phyloP scores from a whole-genome alignment of 2,888 invertebrate genomes.

The Isoperla grammatica region DNA sequence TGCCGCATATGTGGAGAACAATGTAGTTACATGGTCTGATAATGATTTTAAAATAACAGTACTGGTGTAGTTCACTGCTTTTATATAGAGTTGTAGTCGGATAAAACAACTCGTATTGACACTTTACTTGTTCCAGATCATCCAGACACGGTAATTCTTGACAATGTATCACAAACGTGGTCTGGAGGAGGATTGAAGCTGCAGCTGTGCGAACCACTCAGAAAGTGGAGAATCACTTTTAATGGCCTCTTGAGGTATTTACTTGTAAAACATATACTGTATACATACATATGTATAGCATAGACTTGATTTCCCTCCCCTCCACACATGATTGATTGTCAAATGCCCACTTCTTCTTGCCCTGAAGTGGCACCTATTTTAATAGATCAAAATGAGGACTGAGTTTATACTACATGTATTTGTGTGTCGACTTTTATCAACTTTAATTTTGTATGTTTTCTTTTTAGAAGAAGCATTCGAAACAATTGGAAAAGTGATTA shows the following conservation, averaged over 20 bases:
- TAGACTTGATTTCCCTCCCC: too few species aligned
- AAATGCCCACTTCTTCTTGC: too few species aligned
- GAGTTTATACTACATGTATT: too few species aligned
- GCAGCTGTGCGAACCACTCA: slow-evolving; percentile 55
- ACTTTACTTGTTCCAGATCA: slow-evolving; percentile 44
- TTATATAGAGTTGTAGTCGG: too few species aligned
- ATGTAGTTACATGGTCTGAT: too few species aligned
- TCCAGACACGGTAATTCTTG: slow-evolving; percentile 48
- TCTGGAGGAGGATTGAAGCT: slow-evolving; percentile 55
- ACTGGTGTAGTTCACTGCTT: too few species aligned
- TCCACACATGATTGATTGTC: too few species aligned
- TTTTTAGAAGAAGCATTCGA: slow-evolving; percentile 20
- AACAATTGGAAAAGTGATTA: slow-evolving; percentile 34
- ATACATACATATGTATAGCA: too few species aligned
- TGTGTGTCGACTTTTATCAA: too few species aligned
- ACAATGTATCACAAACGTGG: slow-evolving; percentile 50
- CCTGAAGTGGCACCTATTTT: not conserved
- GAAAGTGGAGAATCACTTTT: slow-evolving; percentile 58
- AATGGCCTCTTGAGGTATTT: slow-evolving; percentile 55
- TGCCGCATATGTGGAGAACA: too few species aligned
- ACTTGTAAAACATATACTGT: not conserved
- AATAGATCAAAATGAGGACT: not conserved
- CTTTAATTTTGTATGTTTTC: not conserved
- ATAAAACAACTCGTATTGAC: too few species aligned
- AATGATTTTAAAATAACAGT: too few species aligned